Evolutionary conservation across 2,113 vertebrate genomes (phyloP), one percentile per base, ranked within the genome.

Genomic region (Oncorhynchus masou): DNA sequence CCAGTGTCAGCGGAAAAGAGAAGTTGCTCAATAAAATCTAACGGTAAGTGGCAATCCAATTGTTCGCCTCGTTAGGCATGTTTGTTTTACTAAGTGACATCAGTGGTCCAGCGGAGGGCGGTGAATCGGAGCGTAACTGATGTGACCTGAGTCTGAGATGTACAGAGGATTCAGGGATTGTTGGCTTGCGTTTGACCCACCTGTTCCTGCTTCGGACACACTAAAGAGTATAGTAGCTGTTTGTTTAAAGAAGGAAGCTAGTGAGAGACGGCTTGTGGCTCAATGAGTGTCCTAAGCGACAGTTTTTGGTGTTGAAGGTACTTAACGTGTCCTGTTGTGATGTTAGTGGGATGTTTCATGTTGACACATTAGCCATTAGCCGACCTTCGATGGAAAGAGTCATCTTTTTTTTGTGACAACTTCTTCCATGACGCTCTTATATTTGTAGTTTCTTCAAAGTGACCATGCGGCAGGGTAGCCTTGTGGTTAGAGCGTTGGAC

Each of bases 1-100:
- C 13, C 66, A 48, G 51, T 20, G 31, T 84, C 85, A 84, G 79
- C 71, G 78, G 85, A 86, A 86, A 86, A 64, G 6, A 45, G 39
- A 45, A 1, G 24, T 5, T 4, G 1, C 29, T 16, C 13, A 29
- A 5, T 16, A 11, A 25, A 67, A 67, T 31, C 4, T 6, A 15
- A 24, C 15, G 68, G 25, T 57, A n/a, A 68, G 48, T 54, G 49
- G 65, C 48, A 57, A 75, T 75, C 73, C 22, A 65, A 65, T 49
- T 25, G 34, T 68, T 15, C 65, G 34, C 45, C 20, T 75, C 39
- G 67, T 68, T 75, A 68, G 65, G 1, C 65, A 24, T 51, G 74
- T 75, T 29, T 75, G 65, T 68, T 24, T 75, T 57, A 75, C 74
- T 75, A 68, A 75, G 74, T 75, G 74, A 39, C 39, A 45, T 45